A percentile compares a stretch with the other conserved stretches of the same genome.
Conservation (phyloP, 1,140 invertebrate species). For the Contarinia nasturtii region DNA sequence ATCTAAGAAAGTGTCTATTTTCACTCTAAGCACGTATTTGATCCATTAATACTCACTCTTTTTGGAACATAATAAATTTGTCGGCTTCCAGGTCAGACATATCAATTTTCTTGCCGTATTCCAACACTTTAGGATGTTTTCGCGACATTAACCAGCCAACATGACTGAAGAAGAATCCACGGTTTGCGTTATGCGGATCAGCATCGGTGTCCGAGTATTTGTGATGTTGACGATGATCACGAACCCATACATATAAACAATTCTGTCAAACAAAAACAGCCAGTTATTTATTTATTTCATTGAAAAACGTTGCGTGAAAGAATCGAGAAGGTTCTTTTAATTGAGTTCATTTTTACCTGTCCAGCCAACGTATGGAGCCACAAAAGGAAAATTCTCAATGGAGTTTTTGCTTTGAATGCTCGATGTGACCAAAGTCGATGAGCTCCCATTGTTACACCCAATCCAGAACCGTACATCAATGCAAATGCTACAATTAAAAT, state of each 20-base stretch:
- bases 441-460: slow-evolving; percentile 37
- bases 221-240: slow-evolving; percentile 44
- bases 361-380: slow-evolving; percentile 9
- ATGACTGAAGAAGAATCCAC: slow-evolving; percentile 71
- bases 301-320: not conserved
- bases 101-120: slow-evolving; percentile 53
- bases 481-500: slow-evolving; percentile 5
- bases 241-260: slow-evolving; percentile 23
- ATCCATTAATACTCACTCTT: slow-evolving; percentile 27
- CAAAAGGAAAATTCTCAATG: slow-evolving; percentile 15
- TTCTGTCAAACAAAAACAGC: slow-evolving; percentile 13
- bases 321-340: not conserved
- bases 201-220: slow-evolving; percentile 50
- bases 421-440: slow-evolving; percentile 47
- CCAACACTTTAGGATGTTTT: slow-evolving; percentile 62
- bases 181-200: slow-evolving; percentile 41
- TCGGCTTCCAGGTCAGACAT: slow-evolving; percentile 53
- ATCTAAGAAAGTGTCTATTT: not conserved
- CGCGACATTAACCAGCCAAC: slow-evolving; percentile 61
- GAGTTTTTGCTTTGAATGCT: slow-evolving; percentile 39
- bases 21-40: not conserved
- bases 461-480: slow-evolving; percentile 4
- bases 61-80: slow-evolving; percentile 53
- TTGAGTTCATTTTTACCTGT: slow-evolving; percentile 6
- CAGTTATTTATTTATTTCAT: not conserved